Conservation (phyloP, 2,888 invertebrate species). For the Ecdyonurus torrentis region DNA sequence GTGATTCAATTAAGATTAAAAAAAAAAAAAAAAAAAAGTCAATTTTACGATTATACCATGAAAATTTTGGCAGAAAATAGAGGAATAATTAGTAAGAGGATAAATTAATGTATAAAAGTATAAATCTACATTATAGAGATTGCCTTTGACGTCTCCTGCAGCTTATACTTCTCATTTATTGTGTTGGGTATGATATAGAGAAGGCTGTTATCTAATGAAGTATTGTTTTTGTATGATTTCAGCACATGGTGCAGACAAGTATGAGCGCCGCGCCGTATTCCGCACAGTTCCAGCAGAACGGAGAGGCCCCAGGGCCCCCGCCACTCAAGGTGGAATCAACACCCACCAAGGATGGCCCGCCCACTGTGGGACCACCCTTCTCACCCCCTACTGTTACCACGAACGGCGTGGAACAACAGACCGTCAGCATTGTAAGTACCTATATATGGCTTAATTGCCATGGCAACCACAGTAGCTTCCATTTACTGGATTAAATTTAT, state of each 20-base stretch:
- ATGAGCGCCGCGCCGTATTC: slow-evolving; percentile 30
- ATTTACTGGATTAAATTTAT: too few relatives aligned
- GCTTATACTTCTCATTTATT: too few relatives aligned
- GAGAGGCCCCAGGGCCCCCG: slow-evolving; percentile 27
- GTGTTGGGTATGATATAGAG: too few relatives aligned
- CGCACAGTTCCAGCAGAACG: slow-evolving; percentile 23
- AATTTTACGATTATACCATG: too few relatives aligned
- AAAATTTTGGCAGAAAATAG: too few relatives aligned
- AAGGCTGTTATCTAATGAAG: not conserved
- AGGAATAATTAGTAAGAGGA: too few relatives aligned
- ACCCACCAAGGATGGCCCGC: not conserved
- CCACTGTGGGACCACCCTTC: slow-evolving; percentile 25
- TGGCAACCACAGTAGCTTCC: too few relatives aligned
- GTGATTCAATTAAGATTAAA: too few relatives aligned
- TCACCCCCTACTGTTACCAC: slow-evolving; percentile 20
- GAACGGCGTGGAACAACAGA: slow-evolving; percentile 43
- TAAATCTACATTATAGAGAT: too few relatives aligned
- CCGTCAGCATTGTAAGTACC: slow-evolving; percentile 32
- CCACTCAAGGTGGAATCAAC: not conserved
- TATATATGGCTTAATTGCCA: slow-evolving; percentile 15
- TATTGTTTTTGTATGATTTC: slow-evolving; percentile 31
- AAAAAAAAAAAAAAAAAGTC: too few relatives aligned
- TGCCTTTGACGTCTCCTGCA: too few relatives aligned
- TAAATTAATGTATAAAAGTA: too few relatives aligned
- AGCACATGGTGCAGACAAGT: slow-evolving; percentile 91